Evolutionary conservation across 2,888 invertebrate genomes (phyloP).

Genomic region (Rhingia rostrata): DNA sequence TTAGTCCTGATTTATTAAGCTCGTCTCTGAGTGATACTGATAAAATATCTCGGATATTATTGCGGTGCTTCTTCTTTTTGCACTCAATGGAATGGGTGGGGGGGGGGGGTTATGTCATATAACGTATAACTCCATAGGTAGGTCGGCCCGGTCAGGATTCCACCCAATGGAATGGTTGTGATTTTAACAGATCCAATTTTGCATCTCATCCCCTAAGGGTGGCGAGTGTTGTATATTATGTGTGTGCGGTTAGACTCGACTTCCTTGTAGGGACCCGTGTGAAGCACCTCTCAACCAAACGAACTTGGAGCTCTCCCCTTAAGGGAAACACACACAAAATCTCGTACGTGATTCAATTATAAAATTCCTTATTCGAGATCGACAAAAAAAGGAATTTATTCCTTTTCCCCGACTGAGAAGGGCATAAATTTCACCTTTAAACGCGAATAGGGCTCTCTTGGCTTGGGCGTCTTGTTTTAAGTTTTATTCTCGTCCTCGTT

Average conservation of each 20-base stretch:
- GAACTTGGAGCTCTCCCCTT: not conserved
- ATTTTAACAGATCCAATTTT: slow-evolving; percentile 63
- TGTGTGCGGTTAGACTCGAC: slow-evolving; percentile 29
- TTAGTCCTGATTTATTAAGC: slow-evolving; percentile 72
- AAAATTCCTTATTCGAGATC: slow-evolving; percentile 76
- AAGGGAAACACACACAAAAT: slow-evolving; percentile 76
- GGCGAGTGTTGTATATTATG: not conserved
- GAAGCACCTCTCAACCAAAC: slow-evolving; percentile 1
- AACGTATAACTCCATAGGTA: slow-evolving; percentile 15
- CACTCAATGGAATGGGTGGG: not conserved
- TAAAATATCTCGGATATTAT: slow-evolving; percentile 71
- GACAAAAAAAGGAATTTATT: slow-evolving; percentile 55
- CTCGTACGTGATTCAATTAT: slow-evolving; percentile 83
- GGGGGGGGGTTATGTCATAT: not conserved
- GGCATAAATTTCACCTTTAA: slow-evolving; percentile 59
- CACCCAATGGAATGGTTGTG: slow-evolving; percentile 12
- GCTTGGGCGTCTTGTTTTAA: slow-evolving; percentile 6
- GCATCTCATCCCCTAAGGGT: slow-evolving; percentile 39
- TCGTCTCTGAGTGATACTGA: slow-evolving; percentile 64
- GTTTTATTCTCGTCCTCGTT: not conserved
- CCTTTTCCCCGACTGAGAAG: slow-evolving; percentile 39
- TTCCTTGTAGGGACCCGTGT: slow-evolving; percentile 16
- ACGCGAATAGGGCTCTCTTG: slow-evolving; percentile 30
- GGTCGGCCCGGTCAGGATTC: not conserved
- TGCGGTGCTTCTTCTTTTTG: slow-evolving; percentile 41